Base-by-base conservation (phyloP, 2,888 invertebrate species). In the Eledone cirrhosa region DNA sequence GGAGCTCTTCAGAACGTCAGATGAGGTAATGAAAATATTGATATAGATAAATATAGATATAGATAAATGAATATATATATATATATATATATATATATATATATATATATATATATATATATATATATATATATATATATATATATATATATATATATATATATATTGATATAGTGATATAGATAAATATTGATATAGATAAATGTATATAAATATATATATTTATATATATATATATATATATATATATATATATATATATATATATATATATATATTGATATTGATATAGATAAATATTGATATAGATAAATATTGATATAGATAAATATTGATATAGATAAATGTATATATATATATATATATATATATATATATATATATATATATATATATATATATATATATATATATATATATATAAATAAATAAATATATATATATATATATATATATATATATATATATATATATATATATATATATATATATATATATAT, bases 331-430 rank as follows among this genome's bases (percentile, higher is more conserved):
- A 16, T 11, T 2, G 22, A 33, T 19, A n/a, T 8, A 33, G 2
- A 31, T 2, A 31, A 4, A 31, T 8, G 7, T 5, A 11, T 2
- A 3, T 22, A 19, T 13, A 33, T 13, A 33, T 2, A 31, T 5
- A 4, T 3, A 27, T 27, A 11, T 11, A 0, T 5, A 1, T 5
- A 1, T 67, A 1, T 7, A 8, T 67, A 13, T 67, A 7, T 67
- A 24, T 67, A 67, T 67, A 24, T 29, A 27, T 67, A 24, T 67
- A 29, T 67, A 27, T 67, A 29, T 67, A 27, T 67, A 67, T 67
- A 27, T 67, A 67, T 67, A 27, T 67, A 11, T 67, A 14, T 67
- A 31, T 31, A 2, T 29, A 14, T 67, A 2, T 67, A 14, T 67
- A 2, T 67, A 22, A 27, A 19, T 11, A 11, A 4, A 19, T 27